Percentiles rank a stretch among this genome's conserved stretches.
phyloP scores from a whole-genome alignment of 1,140 invertebrate genomes.

The Bactericera cockerelli region DNA sequence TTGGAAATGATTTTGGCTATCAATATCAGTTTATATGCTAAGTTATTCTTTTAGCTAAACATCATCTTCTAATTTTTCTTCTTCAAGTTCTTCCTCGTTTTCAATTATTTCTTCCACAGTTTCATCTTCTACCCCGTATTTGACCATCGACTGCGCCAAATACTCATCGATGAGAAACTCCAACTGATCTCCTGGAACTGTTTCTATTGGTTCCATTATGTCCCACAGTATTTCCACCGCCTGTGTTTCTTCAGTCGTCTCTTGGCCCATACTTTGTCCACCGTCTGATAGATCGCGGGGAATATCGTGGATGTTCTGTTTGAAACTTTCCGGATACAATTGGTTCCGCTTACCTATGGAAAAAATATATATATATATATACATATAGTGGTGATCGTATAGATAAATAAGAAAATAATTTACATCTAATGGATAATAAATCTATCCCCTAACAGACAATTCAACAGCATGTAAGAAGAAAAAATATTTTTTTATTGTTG shows the following conservation, averaged over 20 bases:
- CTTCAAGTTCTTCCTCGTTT: background rate
- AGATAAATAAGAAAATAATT: background rate
- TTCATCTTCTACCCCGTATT: conserved; percentile 4
- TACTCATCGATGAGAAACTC: background rate
- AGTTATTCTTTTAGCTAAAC: too few species aligned
- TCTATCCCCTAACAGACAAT: background rate
- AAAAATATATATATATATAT: background rate
- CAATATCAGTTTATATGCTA: too few species aligned
- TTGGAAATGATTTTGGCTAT: too few species aligned
- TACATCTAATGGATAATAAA: background rate
- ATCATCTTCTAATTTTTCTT: too few species aligned
- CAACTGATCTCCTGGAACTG: background rate
- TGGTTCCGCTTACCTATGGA: background rate
- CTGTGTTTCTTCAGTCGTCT: background rate
- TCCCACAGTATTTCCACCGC: conserved; percentile 1
- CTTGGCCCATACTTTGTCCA: too few species aligned
- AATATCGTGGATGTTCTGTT: too few species aligned
- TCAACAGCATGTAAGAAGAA: background rate
- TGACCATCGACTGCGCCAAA: background rate
- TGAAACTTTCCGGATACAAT: background rate
- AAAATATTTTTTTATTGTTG: too few species aligned
- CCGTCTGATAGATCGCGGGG: too few species aligned
- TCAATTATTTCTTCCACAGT: background rate
- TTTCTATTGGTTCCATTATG: background rate
- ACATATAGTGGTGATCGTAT: background rate